These are phyloP conservation scores for Pseudorasbora parva DNA, from an alignment of 2,113 vertebrate genomes.

Conservation along the genomic window DNA sequence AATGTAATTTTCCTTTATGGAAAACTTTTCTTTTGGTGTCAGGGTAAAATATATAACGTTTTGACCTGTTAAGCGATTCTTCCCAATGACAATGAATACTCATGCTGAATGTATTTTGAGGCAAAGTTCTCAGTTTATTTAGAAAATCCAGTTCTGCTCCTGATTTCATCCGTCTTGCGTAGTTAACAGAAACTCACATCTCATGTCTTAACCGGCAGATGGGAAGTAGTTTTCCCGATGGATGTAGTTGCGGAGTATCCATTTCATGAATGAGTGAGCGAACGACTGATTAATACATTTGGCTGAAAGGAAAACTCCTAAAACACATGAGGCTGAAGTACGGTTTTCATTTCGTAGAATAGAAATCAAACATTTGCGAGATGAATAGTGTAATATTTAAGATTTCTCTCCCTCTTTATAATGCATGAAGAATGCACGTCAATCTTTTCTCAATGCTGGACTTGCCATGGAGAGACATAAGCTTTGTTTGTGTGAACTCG, in stretches of 20 bases:
- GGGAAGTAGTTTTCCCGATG: background rate
- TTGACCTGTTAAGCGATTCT: background rate
- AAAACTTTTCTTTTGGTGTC: background rate
- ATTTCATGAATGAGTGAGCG: background rate
- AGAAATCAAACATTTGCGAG: background rate
- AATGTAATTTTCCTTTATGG: background rate
- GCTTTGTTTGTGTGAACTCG: background rate
- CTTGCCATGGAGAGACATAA: background rate
- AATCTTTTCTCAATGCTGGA: constrained; percentile 22
- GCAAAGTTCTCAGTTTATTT: constrained; percentile 44
- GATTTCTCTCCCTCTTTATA: background rate
- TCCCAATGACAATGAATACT: constrained; percentile 44
- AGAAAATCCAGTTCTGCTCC: constrained; percentile 1
- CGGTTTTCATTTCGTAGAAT: constrained; percentile 3
- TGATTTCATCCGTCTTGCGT: constrained; percentile 46
- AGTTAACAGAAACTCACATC: background rate
- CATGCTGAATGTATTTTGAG: constrained; percentile 70
- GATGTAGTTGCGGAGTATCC: background rate
- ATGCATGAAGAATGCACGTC: constrained; percentile 37
- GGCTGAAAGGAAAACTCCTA: background rate
- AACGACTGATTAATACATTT: background rate
- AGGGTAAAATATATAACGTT: background rate
- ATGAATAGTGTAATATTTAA: background rate
- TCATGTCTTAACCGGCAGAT: background rate
- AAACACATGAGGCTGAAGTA: background rate